These are phyloP conservation scores for Calypte anna DNA, from an alignment of 2,113 vertebrate species.

Conservation along the genomic window DNA sequence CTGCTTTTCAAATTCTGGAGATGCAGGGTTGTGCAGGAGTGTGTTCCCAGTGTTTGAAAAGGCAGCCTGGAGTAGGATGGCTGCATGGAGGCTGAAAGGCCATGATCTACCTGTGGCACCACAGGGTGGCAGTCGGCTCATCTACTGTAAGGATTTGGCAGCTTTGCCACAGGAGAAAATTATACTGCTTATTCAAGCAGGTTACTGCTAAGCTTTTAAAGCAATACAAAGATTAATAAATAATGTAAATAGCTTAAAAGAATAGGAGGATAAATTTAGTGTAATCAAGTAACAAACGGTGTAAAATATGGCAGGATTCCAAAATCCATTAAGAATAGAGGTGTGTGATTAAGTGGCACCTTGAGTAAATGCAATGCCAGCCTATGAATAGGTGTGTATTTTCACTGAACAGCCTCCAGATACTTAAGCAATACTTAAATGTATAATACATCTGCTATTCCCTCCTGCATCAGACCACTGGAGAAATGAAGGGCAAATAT, in stretches of 20 bases:
- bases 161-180: not conserved
- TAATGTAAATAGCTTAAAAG: slow-evolving; percentile 1
- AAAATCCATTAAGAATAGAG: not conserved
- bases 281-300: not conserved
- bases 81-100: not conserved
- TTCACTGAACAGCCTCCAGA: not conserved
- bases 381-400: not conserved
- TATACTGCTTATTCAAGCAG: not conserved
- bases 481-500: not conserved
- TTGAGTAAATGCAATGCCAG: not conserved
- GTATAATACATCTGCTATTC: not conserved
- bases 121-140: not conserved
- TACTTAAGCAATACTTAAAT: not conserved
- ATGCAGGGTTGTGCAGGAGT: not conserved
- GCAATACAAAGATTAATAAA: slow-evolving; percentile 3
- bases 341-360: not conserved
- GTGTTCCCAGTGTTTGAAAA: not conserved
- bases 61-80: not conserved
- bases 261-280: not conserved
- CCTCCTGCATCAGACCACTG: not conserved
- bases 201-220: slow-evolving; percentile 5
- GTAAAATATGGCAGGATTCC: not conserved
- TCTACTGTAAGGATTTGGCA: not conserved
- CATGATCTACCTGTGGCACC: not conserved
- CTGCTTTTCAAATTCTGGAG: not conserved